Evolutionary conservation across 2,888 invertebrate species (phyloP).

Genomic region (Cecidostiba fungosa): DNA sequence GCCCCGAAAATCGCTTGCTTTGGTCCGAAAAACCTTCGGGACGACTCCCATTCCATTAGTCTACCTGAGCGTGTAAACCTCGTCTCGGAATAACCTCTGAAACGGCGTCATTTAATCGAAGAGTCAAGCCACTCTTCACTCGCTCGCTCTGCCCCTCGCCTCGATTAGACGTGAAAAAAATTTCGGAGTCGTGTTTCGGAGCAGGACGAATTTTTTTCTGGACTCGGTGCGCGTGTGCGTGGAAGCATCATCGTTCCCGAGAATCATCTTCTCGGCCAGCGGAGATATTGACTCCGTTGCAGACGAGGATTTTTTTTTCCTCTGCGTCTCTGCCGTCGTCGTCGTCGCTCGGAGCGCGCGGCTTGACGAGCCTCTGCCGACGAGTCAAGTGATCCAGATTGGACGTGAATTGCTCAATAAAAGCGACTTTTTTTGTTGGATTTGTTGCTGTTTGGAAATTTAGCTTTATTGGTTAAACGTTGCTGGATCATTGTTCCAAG

Average conservation of each 20-base stretch:
- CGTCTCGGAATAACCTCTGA: not conserved
- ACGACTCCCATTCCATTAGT: not conserved
- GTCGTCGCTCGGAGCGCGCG: not conserved
- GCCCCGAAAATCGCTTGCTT: slow-evolving; percentile 68
- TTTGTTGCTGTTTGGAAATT: slow-evolving; percentile 29
- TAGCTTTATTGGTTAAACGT: not conserved
- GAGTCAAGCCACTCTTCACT: slow-evolving; percentile 12
- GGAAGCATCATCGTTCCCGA: not conserved
- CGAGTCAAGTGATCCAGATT: slow-evolving; percentile 64
- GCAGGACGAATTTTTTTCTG: slow-evolving; percentile 43
- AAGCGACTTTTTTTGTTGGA: slow-evolving; percentile 41
- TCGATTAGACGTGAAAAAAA: slow-evolving; percentile 68
- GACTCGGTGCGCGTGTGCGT: not conserved
- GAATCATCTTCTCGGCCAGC: not conserved
- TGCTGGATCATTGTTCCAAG: not conserved
- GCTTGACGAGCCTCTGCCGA: not conserved
- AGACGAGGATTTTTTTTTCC: not conserved
- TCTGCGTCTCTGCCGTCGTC: not conserved
- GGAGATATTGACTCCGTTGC: not conserved
- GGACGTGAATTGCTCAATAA: slow-evolving; percentile 60
- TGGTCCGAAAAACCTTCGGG: slow-evolving; percentile 48
- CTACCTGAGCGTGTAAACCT: not conserved
- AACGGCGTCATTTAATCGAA: slow-evolving; percentile 39
- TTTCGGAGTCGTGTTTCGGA: slow-evolving; percentile 73
- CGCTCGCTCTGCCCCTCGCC: slow-evolving; percentile 18